Evolutionary conservation across 2,888 invertebrate genomes (phyloP).

Genomic region (Thyatira batis): DNA sequence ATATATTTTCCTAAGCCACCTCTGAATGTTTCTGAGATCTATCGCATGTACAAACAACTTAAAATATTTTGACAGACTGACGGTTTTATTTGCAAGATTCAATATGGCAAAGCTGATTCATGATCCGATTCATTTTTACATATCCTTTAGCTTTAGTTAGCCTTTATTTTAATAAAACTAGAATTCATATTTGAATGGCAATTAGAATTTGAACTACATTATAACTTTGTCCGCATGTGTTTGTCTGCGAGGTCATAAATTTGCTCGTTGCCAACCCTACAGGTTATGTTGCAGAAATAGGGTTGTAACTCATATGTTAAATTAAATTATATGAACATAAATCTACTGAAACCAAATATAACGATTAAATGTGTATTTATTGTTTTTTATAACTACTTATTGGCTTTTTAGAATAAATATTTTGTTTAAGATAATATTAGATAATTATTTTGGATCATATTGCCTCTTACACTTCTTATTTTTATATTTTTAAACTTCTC

Average conservation of each 20-base stretch:
- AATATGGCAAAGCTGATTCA: slow-evolving; percentile 45
- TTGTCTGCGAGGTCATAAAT: slow-evolving; percentile 28
- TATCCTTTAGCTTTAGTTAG: background rate
- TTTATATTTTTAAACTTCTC: no score
- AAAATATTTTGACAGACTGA: slow-evolving; percentile 55
- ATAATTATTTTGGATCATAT: no score
- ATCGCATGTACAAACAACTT: slow-evolving; percentile 26
- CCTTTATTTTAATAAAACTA: background rate
- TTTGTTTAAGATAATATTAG: no score
- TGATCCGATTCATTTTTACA: background rate
- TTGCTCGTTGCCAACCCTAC: slow-evolving; percentile 14
- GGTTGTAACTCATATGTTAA: background rate
- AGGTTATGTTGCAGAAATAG: slow-evolving; percentile 8
- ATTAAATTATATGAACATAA: background rate
- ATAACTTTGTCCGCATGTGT: slow-evolving; percentile 22
- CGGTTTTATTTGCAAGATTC: slow-evolving; percentile 50
- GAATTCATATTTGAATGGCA: background rate
- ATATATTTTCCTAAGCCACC: background rate
- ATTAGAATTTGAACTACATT: background rate
- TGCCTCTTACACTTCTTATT: no score
- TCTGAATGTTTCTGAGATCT: background rate
- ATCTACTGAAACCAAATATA: no score
- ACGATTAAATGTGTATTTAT: no score
- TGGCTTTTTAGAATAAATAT: no score
- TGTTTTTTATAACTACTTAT: no score